These are phyloP conservation scores for Campylomormyrus numenius DNA, from an alignment of 2,113 vertebrate genomes.

Conservation along the genomic window DNA sequence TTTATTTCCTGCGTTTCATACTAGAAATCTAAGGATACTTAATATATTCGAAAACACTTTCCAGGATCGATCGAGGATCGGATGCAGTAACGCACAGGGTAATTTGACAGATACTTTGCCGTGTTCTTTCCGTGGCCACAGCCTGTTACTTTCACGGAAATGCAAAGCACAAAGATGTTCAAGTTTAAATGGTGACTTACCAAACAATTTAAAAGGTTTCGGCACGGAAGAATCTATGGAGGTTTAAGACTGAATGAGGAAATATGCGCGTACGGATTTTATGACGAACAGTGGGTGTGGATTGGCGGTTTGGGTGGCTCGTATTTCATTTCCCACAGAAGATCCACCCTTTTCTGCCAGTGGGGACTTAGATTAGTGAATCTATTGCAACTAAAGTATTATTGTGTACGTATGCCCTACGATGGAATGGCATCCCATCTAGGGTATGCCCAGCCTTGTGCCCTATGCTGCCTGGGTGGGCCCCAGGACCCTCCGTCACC, in stretches of 20 bases:
- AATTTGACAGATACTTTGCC: background rate
- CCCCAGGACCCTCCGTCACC: background rate
- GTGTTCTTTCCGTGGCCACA: background rate
- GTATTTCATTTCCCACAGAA: conserved; percentile 10
- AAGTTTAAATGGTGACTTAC: conserved; percentile 10
- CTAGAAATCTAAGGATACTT: background rate
- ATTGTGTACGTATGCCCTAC: background rate
- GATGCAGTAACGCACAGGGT: background rate
- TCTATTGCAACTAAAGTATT: background rate
- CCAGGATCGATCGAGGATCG: background rate
- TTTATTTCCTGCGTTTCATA: background rate
- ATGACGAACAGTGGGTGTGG: conserved; percentile 15
- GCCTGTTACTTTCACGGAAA: background rate
- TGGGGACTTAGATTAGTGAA: background rate
- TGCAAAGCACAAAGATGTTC: background rate
- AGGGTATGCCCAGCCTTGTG: background rate
- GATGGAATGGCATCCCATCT: background rate
- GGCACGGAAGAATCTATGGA: background rate
- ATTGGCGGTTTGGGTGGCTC: background rate
- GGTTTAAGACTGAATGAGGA: background rate
- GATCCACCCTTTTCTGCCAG: background rate
- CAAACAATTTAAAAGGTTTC: background rate
- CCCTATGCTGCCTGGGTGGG: background rate
- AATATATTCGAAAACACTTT: background rate
- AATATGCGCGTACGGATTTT: background rate